These are phyloP conservation scores for Ispidina lecontei DNA, from an alignment of 2,797 vertebrate genomes.

Conservation along the genomic window DNA sequence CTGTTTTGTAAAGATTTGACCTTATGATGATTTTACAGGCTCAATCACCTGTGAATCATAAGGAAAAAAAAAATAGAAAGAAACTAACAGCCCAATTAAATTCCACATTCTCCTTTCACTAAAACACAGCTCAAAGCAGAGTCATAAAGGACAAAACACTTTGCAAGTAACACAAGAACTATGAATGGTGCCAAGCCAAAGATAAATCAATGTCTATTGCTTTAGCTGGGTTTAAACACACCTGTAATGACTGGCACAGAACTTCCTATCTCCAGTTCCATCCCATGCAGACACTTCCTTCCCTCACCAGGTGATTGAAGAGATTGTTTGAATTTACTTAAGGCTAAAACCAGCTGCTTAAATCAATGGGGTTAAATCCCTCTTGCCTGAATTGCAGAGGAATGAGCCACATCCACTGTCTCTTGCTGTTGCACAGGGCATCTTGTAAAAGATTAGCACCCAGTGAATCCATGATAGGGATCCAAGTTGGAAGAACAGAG, in stretches of 20 bases:
- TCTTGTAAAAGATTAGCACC: neutral
- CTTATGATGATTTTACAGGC: neutral
- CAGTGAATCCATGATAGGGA: neutral
- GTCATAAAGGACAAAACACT: neutral
- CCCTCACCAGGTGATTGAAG: neutral
- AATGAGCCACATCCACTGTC: rapidly evolving
- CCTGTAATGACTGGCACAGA: neutral
- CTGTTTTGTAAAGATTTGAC: neutral
- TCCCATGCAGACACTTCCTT: rapidly evolving
- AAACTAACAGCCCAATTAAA: neutral
- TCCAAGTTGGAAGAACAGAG: neutral
- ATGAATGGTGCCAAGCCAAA: neutral
- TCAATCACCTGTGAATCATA: neutral
- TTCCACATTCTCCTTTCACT: neutral
- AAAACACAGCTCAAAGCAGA: neutral
- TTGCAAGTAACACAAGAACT: neutral
- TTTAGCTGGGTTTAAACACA: neutral
- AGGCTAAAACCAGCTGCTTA: neutral
- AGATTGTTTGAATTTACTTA: neutral
- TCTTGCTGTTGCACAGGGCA: neutral
- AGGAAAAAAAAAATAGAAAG: neutral
- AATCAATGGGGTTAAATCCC: neutral
- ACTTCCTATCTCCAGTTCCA: neutral
- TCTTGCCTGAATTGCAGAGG: neutral
- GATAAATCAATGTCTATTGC: neutral